These are phyloP conservation scores for Seira ritae DNA, from an alignment of 2,888 invertebrate species.

Conservation along the genomic window DNA sequence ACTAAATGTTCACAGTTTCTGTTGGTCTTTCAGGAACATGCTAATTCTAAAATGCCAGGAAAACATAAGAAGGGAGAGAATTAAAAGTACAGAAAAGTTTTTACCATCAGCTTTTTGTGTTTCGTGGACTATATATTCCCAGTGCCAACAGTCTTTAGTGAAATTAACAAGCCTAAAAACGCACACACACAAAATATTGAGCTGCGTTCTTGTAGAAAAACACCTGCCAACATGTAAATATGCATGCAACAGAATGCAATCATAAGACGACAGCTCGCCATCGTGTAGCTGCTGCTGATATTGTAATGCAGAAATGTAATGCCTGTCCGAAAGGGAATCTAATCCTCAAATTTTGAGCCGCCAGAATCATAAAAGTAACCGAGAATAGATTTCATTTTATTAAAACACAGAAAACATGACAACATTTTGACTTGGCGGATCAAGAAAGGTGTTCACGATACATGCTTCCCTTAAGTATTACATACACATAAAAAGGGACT, in stretches of 20 bases:
- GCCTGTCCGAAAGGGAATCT: too few relatives aligned
- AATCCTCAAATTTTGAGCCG: not conserved
- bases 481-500: too few relatives aligned
- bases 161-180: too few relatives aligned
- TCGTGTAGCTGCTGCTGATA: too few relatives aligned
- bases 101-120: too few relatives aligned
- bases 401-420: slow-evolving; percentile 48
- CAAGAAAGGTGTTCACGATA: not conserved
- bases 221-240: slow-evolving; percentile 33
- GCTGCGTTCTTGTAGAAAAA: slow-evolving; percentile 15
- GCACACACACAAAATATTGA: too few relatives aligned
- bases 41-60: too few relatives aligned
- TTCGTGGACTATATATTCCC: too few relatives aligned
- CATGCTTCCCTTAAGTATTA: not conserved
- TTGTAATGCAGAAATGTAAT: too few relatives aligned
- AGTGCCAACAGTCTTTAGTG: too few relatives aligned
- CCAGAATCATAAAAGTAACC: slow-evolving; percentile 53
- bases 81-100: too few relatives aligned
- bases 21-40: not conserved
- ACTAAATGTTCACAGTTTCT: not conserved
- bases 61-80: too few relatives aligned
- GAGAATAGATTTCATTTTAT: slow-evolving; percentile 56
- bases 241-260: not conserved
- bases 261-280: not conserved
- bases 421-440: slow-evolving; percentile 18